phyloP scores from a whole-genome alignment of 2,113 vertebrate genomes.

The Hippolais icterina region DNA sequence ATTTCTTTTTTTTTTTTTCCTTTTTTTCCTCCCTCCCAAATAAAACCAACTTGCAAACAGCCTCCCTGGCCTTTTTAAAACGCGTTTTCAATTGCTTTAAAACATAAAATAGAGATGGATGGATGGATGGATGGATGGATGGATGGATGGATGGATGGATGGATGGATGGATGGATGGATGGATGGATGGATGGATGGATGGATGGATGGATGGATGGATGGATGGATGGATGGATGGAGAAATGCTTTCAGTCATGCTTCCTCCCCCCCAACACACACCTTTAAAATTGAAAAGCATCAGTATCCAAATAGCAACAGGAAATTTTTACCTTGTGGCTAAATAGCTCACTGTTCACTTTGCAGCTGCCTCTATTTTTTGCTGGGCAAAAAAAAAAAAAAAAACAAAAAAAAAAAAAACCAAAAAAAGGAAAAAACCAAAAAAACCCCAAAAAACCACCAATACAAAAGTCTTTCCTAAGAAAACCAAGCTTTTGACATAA shows the following conservation, averaged over 20 bases:
- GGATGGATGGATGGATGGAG: constrained; percentile 42
- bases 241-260: constrained; percentile 55
- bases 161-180: constrained; percentile 41
- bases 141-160: constrained; percentile 47
- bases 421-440: neutral
- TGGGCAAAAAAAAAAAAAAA: neutral
- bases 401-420: neutral
- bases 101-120: constrained; percentile 37
- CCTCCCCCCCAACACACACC: neutral
- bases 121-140: constrained; percentile 41
- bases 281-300: constrained; percentile 54
- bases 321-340: constrained; percentile 63
- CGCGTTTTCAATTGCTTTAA: neutral
- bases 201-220: constrained; percentile 28
- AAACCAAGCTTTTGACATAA: constrained; percentile 63
- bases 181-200: constrained; percentile 42
- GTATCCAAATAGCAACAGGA: constrained; percentile 59
- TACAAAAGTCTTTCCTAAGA: constrained; percentile 56
- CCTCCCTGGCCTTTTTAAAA: constrained; percentile 32
- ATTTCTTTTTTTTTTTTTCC: neutral
- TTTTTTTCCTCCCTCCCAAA: neutral
- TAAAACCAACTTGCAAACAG: constrained; percentile 36
- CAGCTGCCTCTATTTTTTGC: constrained; percentile 64
- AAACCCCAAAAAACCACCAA: neutral
- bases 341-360: constrained; percentile 63